Evolutionary conservation across 2,113 vertebrate species (phyloP), one percentile per base, ranked within the genome.

Genomic region (Buteo buteo): DNA sequence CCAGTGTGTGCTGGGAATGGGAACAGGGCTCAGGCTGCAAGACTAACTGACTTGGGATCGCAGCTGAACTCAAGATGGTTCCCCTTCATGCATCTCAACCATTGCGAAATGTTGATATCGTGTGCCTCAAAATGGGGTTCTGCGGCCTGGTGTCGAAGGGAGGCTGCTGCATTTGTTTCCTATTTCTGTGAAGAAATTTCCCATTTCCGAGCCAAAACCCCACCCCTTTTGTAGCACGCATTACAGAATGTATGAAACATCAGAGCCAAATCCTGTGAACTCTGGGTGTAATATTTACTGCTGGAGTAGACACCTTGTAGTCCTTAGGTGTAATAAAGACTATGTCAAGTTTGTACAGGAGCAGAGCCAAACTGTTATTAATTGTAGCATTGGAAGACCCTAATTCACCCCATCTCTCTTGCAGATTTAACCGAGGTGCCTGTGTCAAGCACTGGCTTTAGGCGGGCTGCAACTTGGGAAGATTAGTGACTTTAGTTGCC

Each of bases 61-160:
- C 64, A 78, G 12, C 11, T n/a, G 76, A 81, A 76, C 26, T 28
- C 28, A 34, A 31, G 26, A 57, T 45, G 6, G 13, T 45, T 36
- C 10, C 15, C 22, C 38, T 83, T 81, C 36, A 59, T 0, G 2
- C 13, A 45, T 50, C 65, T 62, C 55, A 64, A 36, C 32, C 7
- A 10, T 4, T 44, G 55, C 24, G 49, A 38, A 62, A 24, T 22
- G 16, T 1, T 42, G n/a, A 25, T 78, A 47, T 5, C 0, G 0
- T 31, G 44, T 55, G 24, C 40, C 26, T 81, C 45, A 14, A 59
- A 58, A 64, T 2, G 4, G 58, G 9, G 32, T 52, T 71, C 42
- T 61, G 58, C 14, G 55, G 58, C 14, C 9, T 61, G 31, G 10
- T 91, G 49, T 82, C 31, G 59, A 86, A 90, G 26, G 34, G 31